Evolutionary conservation across 2,113 vertebrate species (phyloP).

Genomic region (Synodontis membranacea): DNA sequence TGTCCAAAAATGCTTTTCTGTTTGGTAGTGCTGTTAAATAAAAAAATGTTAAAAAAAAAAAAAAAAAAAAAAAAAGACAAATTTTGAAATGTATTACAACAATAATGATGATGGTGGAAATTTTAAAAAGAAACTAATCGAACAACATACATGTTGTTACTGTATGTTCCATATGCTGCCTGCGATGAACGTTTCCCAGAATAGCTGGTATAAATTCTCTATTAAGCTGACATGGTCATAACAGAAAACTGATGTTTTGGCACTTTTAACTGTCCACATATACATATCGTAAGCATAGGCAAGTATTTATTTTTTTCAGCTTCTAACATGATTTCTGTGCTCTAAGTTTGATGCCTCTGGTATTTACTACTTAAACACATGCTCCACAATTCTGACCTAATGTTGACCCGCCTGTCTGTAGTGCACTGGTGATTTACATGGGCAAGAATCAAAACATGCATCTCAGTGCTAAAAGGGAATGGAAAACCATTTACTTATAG

Average conservation of each 20-base stretch:
- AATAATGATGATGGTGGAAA: not conserved
- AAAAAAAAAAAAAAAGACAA: too few relatives aligned
- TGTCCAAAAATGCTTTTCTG: not conserved
- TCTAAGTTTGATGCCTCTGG: not conserved
- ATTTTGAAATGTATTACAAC: too few relatives aligned
- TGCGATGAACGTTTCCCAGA: not conserved
- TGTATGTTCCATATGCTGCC: not conserved
- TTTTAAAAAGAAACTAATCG: not conserved
- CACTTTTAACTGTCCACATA: not conserved
- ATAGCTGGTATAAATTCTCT: not conserved
- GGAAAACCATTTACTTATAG: not conserved
- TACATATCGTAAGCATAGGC: not conserved
- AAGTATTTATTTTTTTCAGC: not conserved
- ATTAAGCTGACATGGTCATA: not conserved
- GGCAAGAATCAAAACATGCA: not conserved
- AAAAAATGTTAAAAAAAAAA: too few relatives aligned
- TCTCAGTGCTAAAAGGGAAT: not conserved
- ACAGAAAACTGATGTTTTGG: not conserved
- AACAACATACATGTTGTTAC: too few relatives aligned
- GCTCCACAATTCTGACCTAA: not conserved
- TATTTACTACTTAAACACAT: not conserved
- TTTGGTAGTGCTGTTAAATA: not conserved
- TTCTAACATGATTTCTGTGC: not conserved
- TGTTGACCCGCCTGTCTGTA: not conserved
- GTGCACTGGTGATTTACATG: not conserved